Conservation (phyloP, 2,113 vertebrate species). For the Corythoichthys intestinalis region DNA sequence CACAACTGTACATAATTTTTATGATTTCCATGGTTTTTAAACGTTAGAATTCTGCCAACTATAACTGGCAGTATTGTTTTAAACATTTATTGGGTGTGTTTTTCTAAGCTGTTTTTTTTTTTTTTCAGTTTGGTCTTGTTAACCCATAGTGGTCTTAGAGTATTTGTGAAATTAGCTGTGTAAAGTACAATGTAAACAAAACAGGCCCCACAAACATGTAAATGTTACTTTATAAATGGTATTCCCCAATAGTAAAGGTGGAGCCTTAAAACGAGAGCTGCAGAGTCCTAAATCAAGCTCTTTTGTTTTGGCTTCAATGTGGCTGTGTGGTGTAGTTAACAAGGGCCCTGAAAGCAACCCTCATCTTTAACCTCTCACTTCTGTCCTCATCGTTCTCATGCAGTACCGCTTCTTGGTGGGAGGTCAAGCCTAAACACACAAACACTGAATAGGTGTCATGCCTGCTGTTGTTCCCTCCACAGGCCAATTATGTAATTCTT, state of each 20-base stretch:
- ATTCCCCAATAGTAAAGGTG: not conserved
- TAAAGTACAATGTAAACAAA: not conserved
- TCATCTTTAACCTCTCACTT: slow-evolving; percentile 43
- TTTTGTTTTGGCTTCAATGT: slow-evolving; percentile 33
- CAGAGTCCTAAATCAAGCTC: slow-evolving; percentile 42
- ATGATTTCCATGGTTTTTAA: too few relatives aligned
- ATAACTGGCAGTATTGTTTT: too few relatives aligned
- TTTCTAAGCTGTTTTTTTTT: not conserved
- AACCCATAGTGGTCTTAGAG: not conserved
- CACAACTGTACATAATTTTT: too few relatives aligned
- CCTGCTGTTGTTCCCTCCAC: slow-evolving; percentile 18
- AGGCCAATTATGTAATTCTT: slow-evolving; percentile 52
- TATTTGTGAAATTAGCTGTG: not conserved
- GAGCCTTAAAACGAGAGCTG: slow-evolving; percentile 9
- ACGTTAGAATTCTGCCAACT: too few relatives aligned
- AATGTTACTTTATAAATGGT: not conserved
- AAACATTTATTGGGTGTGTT: too few relatives aligned
- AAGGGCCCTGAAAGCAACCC: slow-evolving; percentile 35
- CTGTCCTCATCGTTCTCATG: slow-evolving; percentile 43
- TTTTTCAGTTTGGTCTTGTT: slow-evolving; percentile 18
- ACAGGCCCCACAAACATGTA: not conserved
- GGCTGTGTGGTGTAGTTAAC: slow-evolving; percentile 38
- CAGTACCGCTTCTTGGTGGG: slow-evolving; percentile 55
- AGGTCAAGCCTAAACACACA: slow-evolving; percentile 50
- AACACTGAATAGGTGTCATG: slow-evolving; percentile 32